Percentiles rank a stretch among this genome's conserved stretches.
These are phyloP conservation scores for Chaetoderma sp. DNA, from an alignment of 2,888 invertebrate species.

Conservation along the genomic window DNA sequence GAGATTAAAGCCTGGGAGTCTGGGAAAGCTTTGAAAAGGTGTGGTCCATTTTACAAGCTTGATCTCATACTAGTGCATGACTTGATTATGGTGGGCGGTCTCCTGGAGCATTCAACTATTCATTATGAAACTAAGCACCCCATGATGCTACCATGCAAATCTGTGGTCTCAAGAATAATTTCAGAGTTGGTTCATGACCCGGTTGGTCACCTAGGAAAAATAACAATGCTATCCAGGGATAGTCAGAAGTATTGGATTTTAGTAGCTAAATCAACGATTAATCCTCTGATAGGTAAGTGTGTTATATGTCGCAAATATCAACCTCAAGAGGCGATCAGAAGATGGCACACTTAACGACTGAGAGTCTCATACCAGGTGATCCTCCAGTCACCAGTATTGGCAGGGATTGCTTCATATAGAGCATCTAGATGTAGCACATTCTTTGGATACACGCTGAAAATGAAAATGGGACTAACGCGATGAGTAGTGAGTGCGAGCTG, in stretches of 20 bases:
- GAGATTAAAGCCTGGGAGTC: background rate
- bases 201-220: slow-evolving; percentile 1
- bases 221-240: background rate
- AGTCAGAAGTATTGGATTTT: background rate
- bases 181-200: background rate
- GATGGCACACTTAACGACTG: background rate
- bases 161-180: background rate
- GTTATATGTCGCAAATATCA: background rate
- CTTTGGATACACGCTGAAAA: too few relatives aligned
- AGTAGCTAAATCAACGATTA: background rate
- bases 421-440: too few relatives aligned
- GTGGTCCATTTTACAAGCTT: background rate
- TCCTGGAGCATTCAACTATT: background rate
- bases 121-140: background rate
- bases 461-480: too few relatives aligned
- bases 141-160: background rate
- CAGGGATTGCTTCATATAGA: too few relatives aligned
- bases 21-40: background rate
- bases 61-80: background rate
- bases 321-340: background rate
- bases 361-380: background rate
- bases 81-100: background rate
- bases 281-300: background rate
- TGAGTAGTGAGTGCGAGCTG: too few relatives aligned
- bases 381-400: too few relatives aligned